Evolutionary conservation across 2,888 invertebrate genomes (phyloP), one percentile per base, ranked within the genome.

Genomic region (Odontocolon sp.): DNA sequence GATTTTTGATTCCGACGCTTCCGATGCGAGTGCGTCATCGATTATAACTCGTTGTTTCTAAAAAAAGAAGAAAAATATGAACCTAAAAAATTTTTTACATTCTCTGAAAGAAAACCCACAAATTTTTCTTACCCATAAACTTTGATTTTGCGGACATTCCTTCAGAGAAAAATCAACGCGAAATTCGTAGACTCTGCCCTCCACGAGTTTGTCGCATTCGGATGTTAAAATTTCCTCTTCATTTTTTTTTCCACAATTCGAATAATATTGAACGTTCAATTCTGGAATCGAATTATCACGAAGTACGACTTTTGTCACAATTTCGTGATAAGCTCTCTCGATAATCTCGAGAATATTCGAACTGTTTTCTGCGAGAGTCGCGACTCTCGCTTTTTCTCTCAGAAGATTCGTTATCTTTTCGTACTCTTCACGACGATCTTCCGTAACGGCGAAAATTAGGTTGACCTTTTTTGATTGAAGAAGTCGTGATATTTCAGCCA

Each of bases 381-480:
- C 97, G 0, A 96, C 95, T 82, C 94, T 95, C 0, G 96, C 94
- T 77, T 95, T 93, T 82, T 94, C 93, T 70, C 92, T 93, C 79
- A 98, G 92, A 18, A 96, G 91, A 28, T 92, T 91, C 63, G 94
- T 93, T 42, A 98, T 91, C 81, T 93, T 92, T 76, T 93, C 91
- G 90, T 97, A 97, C 61, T 95, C 94, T 4, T 90, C 86, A 5
- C 93, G 92, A 40, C 94, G 94, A 73, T 93, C 92, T 83, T 93
- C 92, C 0, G 96, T 96, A 0, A 96, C 96, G 0, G 97, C 97
- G 89, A 97, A 96, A 84, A 98, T 97, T 4, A 98, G 93, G 90
- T 96, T 96, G 40, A 96, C 94, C 92, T 94, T 96, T 89, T 93
- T 92, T 78, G 94, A 93, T 83, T 94, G 91, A 74, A 97, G 85